A percentile compares a stretch with the other conserved stretches of the same genome.
Evolutionary conservation across 2,888 invertebrate genomes (phyloP).

Genomic region (Eulithis testata): DNA sequence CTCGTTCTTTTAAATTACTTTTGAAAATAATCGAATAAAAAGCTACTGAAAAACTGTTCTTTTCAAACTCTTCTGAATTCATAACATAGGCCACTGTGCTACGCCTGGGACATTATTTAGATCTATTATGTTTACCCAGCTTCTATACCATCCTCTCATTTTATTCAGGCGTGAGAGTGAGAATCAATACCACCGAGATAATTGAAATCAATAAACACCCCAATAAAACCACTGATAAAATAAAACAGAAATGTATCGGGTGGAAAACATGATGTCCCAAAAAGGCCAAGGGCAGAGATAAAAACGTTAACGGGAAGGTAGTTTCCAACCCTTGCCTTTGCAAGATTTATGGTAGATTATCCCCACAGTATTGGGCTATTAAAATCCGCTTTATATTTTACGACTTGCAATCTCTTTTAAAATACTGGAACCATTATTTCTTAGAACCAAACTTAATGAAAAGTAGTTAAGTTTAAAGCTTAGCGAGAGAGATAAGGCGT

Average conservation of each 20-base stretch:
- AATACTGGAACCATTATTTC: conserved; percentile 39
- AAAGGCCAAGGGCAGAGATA: conserved; percentile 56
- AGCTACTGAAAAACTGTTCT: too few species aligned
- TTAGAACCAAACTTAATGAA: conserved; percentile 38
- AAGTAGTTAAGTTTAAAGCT: conserved; percentile 25
- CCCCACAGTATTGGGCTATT: conserved; percentile 53
- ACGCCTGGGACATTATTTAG: too few species aligned
- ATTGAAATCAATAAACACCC: conserved; percentile 23
- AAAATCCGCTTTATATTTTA: conserved; percentile 57
- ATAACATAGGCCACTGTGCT: too few species aligned
- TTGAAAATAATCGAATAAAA: too few species aligned
- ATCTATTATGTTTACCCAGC: too few species aligned
- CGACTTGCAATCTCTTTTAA: conserved; percentile 49
- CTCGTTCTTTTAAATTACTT: too few species aligned
- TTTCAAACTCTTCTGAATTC: too few species aligned
- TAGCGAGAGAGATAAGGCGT: conserved; percentile 10
- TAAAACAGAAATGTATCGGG: conserved; percentile 45
- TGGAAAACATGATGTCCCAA: conserved; percentile 54
- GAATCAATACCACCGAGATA: not conserved
- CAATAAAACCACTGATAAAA: conserved; percentile 49
- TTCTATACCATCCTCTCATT: too few species aligned
- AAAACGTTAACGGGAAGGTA: conserved; percentile 63
- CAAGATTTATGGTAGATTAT: conserved; percentile 61
- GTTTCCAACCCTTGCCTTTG: conserved; percentile 60
- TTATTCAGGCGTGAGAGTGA: too few species aligned